Percentiles rank a stretch among this genome's conserved stretches.
Evolutionary conservation across 2,797 vertebrate genomes (phyloP).

Genomic region (Lepilemur ruficaudatus): DNA sequence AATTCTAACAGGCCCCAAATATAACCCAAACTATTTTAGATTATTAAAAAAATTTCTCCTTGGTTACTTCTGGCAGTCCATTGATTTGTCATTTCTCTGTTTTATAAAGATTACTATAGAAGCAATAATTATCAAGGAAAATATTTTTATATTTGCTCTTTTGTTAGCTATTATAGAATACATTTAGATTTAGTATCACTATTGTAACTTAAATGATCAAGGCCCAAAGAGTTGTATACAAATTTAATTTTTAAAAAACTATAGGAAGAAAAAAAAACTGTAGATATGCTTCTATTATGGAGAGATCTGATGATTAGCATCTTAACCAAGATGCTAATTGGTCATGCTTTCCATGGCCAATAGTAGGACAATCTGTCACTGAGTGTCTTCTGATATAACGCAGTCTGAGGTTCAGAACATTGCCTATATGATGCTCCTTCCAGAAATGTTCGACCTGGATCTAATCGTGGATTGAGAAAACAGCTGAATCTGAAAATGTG

Average conservation of each 20-base stretch:
- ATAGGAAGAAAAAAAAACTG: not conserved
- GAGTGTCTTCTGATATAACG: not conserved
- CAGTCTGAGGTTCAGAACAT: not conserved
- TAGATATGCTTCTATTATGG: not conserved
- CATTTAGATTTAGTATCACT: not conserved
- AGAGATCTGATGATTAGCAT: not conserved
- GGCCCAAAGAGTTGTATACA: not conserved
- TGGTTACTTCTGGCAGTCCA: not conserved
- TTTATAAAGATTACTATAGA: not conserved
- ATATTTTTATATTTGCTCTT: not conserved
- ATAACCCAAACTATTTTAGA: not conserved
- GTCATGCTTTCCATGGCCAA: not conserved
- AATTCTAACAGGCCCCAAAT: not conserved
- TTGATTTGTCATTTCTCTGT: not conserved
- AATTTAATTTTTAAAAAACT: not conserved
- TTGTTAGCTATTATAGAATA: not conserved
- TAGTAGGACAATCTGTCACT: not conserved
- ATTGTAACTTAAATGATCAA: not conserved
- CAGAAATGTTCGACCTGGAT: not conserved
- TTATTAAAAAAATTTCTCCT: not conserved
- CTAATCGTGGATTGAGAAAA: slow-evolving; percentile 12
- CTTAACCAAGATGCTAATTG: not conserved
- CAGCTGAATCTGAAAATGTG: not conserved
- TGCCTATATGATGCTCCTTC: not conserved
- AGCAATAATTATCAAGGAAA: slow-evolving; percentile 1